Percentiles rank a stretch among this genome's conserved stretches.
phyloP scores from a whole-genome alignment of 1,140 invertebrate genomes.

The Acyrthosiphon pisum region DNA sequence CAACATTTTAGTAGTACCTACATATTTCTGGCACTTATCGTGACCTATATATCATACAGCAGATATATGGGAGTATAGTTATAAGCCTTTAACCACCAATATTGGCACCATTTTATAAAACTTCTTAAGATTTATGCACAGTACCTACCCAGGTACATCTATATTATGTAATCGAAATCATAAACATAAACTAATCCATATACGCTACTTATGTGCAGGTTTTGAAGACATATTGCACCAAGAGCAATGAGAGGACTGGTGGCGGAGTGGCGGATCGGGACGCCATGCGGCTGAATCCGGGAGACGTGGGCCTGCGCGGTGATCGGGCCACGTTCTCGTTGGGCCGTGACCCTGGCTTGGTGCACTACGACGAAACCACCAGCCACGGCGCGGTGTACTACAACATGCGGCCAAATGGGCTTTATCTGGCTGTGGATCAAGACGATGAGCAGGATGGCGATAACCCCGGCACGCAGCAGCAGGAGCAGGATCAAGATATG shows the following conservation, averaged over 20 bases:
- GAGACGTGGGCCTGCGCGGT: background rate
- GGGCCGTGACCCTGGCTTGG: background rate
- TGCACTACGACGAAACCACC: background rate
- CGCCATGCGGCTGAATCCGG: background rate
- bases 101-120: too few species aligned
- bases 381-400: background rate
- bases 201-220: background rate
- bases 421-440: background rate
- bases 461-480: too few species aligned
- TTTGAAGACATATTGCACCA: background rate
- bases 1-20: too few species aligned
- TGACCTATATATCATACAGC: too few species aligned
- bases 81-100: too few species aligned
- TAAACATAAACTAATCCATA: background rate
- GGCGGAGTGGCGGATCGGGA: background rate
- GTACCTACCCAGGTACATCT: too few species aligned
- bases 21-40: too few species aligned
- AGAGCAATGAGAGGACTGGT: background rate
- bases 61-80: too few species aligned
- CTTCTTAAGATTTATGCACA: too few species aligned
- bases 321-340: background rate
- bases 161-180: background rate
- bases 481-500: background rate
- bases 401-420: background rate
- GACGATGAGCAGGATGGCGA: background rate